Conservation (phyloP, 2,888 invertebrate species). For the Anoplius nigerrimus region DNA sequence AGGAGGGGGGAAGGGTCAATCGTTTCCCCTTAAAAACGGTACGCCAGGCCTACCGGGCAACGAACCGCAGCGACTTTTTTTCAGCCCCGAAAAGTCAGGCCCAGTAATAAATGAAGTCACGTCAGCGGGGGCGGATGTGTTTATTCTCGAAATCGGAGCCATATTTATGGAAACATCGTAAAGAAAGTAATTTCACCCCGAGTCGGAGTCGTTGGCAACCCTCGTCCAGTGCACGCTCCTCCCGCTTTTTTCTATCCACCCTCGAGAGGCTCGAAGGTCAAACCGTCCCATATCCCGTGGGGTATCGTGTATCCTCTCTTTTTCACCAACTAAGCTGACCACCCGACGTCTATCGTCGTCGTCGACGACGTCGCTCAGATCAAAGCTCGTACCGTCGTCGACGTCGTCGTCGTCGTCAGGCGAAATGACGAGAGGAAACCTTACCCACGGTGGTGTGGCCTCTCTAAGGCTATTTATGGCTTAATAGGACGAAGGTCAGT, state of each 20-base stretch:
- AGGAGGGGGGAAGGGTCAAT: too few relatives aligned
- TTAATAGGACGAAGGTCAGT: slow-evolving; percentile 50
- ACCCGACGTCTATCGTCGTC: background rate
- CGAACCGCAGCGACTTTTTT: background rate
- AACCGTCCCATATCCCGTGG: background rate
- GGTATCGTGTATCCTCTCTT: slow-evolving; percentile 35
- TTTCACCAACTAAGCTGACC: slow-evolving; percentile 5
- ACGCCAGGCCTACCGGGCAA: too few relatives aligned
- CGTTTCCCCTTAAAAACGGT: too few relatives aligned
- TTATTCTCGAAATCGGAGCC: slow-evolving; percentile 34
- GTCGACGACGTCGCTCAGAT: slow-evolving; percentile 4
- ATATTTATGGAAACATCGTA: slow-evolving; percentile 42
- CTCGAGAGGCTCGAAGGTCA: slow-evolving; percentile 9
- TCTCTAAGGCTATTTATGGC: slow-evolving; percentile 41
- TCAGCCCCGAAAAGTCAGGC: background rate
- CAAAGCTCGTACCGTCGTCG: slow-evolving; percentile 11
- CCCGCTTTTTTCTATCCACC: background rate
- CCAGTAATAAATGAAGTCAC: slow-evolving; percentile 14
- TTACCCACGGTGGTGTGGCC: slow-evolving; percentile 27
- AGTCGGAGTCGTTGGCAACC: background rate
- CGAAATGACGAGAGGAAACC: slow-evolving; percentile 37
- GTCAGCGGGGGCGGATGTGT: slow-evolving; percentile 24
- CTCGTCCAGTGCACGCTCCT: background rate
- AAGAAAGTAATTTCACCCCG: slow-evolving; percentile 30
- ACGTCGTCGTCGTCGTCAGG: background rate